A percentile compares a stretch with the other conserved stretches of the same genome.
Evolutionary conservation across 2,888 invertebrate genomes (phyloP).

Genomic region (Allophyes oxyacanthae): DNA sequence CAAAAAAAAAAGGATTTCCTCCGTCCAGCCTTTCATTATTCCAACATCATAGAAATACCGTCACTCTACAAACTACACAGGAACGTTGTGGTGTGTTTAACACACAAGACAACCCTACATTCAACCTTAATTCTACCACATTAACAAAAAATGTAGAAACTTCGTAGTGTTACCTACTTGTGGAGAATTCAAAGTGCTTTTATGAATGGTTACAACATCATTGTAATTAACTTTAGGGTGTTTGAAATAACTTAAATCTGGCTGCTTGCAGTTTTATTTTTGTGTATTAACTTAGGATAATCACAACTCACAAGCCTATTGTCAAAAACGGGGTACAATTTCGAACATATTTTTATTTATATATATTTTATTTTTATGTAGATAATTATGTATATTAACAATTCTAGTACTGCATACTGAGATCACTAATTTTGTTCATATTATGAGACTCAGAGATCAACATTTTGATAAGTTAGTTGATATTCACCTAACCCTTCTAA

Average conservation of each 20-base stretch:
- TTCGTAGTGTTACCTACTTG: neutral
- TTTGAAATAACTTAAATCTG: neutral
- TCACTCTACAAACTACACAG: neutral
- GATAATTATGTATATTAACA: no score
- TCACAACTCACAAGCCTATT: no score
- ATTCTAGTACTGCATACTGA: no score
- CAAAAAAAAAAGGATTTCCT: neutral
- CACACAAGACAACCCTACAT: slow-evolving; percentile 7
- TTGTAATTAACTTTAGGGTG: slow-evolving; percentile 1
- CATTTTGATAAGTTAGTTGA: no score
- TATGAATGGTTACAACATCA: neutral
- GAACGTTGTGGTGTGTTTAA: slow-evolving; percentile 4
- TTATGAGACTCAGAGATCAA: no score
- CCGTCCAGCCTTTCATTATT: neutral
- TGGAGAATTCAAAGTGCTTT: neutral
- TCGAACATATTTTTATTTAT: no score
- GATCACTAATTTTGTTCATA: no score
- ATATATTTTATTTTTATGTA: no score
- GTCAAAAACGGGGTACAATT: no score
- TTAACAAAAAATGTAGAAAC: slow-evolving; percentile 18
- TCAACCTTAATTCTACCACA: slow-evolving; percentile 4
- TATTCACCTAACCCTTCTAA: no score
- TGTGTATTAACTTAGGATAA: no score
- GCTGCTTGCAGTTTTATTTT: no score
- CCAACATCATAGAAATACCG: neutral